Evolutionary conservation across 1,140 invertebrate genomes (phyloP), one percentile per base, ranked within the genome.

Genomic region (Dermatophagoides farinae): DNA sequence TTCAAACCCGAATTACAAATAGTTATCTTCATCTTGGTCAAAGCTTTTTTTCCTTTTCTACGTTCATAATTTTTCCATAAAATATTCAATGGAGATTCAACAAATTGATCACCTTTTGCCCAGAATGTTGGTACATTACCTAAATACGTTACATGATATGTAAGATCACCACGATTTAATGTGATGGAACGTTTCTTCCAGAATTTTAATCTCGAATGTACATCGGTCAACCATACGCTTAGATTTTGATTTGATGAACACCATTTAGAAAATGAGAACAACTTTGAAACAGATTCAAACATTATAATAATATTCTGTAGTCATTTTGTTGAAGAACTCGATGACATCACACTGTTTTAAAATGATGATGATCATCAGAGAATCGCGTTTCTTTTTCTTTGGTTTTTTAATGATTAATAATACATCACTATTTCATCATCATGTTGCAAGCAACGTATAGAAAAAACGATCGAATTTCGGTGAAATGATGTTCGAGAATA

Each of bases 51-150:
- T 39, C 38, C 64, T 18, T 22, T 68, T 67, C 38, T 68, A 61
- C n/a, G 65, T 23, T 53, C 16, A 57, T 85, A 87, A 71, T 96
- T 96, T 64, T 87, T 82, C 93, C 93, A 97, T 43, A 98, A 77
- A 4, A 91, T 91, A 43, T 82, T 79, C 59, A 95, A 76, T 5
- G 95, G 91, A 73, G 93, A 91, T 71, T 97, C 92, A 18, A 92
- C 82, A 47, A 61, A 64, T 8, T 58, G 54, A 37, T 66, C 65
- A 68, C 92, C 92, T 82, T 93, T 96, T 64, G 91, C 91, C 86
- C 93, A 91, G 65, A 88, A 85, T 40, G 93, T 97, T 64, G 96
- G 81, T 1, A 97, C 91, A 71, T 97, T 97, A 22, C 93, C 93
- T 61, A 97, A 77, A 74, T 97, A 97, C 11, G 85, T 82, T 25